phyloP scores from a whole-genome alignment of 2,888 invertebrate genomes.

The Thymelicus sylvestris region DNA sequence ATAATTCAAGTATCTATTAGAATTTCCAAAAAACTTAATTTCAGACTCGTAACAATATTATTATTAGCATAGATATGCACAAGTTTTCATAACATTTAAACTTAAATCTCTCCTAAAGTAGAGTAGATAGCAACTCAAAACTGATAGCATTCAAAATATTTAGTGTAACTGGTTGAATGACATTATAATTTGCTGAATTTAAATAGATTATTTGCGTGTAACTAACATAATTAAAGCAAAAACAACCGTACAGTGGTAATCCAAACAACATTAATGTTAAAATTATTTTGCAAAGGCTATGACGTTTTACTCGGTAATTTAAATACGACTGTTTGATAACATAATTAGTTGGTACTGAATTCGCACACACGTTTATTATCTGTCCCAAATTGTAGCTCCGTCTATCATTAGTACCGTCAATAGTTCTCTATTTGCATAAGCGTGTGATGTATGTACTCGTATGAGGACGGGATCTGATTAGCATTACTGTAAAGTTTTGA shows the following conservation, averaged over 20 bases:
- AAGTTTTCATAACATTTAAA: too few relatives aligned
- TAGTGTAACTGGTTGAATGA: background rate
- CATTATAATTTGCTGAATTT: background rate
- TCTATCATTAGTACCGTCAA: slow-evolving; percentile 31
- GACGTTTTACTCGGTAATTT: slow-evolving; percentile 6
- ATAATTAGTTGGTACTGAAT: slow-evolving; percentile 24
- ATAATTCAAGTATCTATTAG: too few relatives aligned
- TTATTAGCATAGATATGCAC: too few relatives aligned
- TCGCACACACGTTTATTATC: slow-evolving; percentile 20
- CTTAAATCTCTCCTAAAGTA: too few relatives aligned
- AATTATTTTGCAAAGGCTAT: background rate
- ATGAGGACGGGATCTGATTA: slow-evolving; percentile 8
- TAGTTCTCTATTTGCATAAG: slow-evolving; percentile 29
- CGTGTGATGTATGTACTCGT: slow-evolving; percentile 18
- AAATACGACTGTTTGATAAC: slow-evolving; percentile 10
- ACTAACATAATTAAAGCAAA: background rate
- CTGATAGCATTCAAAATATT: too few relatives aligned
- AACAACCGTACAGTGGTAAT: background rate
- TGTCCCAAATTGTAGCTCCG: slow-evolving; percentile 19
- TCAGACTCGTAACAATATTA: too few relatives aligned
- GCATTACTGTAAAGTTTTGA: slow-evolving; percentile 17
- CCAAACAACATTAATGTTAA: background rate
- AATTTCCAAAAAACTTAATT: too few relatives aligned
- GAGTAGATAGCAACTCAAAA: too few relatives aligned
- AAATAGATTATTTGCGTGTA: background rate